These are phyloP conservation scores for Dione juno DNA, from an alignment of 2,888 invertebrate species.

Conservation along the genomic window DNA sequence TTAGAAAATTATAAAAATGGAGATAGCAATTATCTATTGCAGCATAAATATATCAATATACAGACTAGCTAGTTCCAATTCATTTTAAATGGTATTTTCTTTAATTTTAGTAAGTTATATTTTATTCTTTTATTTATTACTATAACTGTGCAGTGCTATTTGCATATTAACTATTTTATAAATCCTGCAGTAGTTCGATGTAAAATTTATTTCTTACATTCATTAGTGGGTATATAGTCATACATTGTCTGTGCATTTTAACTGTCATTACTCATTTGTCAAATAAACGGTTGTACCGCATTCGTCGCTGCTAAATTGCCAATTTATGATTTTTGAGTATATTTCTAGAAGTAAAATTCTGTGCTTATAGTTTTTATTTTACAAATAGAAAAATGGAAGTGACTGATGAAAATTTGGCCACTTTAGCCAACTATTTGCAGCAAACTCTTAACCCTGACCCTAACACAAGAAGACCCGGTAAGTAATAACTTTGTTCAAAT, in stretches of 20 bases:
- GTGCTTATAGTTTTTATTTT: background rate
- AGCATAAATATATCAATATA: too few relatives aligned
- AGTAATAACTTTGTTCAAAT: conserved; percentile 53
- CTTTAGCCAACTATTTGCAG: conserved; percentile 92
- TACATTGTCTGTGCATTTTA: conserved; percentile 4
- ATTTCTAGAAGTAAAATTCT: background rate
- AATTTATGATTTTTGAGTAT: background rate
- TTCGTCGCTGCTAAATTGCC: background rate
- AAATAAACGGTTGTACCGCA: conserved; percentile 19
- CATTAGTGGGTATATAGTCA: too few relatives aligned
- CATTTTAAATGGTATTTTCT: too few relatives aligned
- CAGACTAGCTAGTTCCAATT: too few relatives aligned
- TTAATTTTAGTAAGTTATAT: too few relatives aligned
- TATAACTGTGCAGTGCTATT: too few relatives aligned
- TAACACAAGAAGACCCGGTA: conserved; percentile 92
- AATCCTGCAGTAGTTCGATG: too few relatives aligned
- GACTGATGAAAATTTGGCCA: conserved; percentile 92
- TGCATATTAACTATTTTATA: too few relatives aligned
- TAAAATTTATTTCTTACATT: too few relatives aligned
- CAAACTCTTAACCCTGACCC: conserved; percentile 94
- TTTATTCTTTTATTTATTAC: too few relatives aligned
- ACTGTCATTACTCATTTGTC: conserved; percentile 11
- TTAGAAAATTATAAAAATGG: too few relatives aligned
- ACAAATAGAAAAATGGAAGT: conserved; percentile 88
- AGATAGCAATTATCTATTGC: too few relatives aligned